A percentile compares a stretch with the other conserved stretches of the same genome.
Evolutionary conservation across 2,113 vertebrate genomes (phyloP).

Genomic region (Sterna hirundo): DNA sequence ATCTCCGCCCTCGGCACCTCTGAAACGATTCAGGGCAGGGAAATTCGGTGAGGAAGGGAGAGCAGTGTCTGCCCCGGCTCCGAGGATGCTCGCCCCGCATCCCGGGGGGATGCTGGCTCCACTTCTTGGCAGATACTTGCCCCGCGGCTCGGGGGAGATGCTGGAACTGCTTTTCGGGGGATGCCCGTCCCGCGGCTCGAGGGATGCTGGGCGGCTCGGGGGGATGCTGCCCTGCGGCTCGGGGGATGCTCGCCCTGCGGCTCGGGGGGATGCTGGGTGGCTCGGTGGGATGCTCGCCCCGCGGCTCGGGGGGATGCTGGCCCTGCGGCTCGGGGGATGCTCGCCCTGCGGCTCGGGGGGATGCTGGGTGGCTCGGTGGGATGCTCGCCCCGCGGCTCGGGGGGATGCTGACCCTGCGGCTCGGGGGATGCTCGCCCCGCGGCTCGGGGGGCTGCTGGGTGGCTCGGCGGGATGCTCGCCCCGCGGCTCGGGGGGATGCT

Average conservation of each 20-base stretch:
- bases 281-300: too few relatives aligned
- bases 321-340: too few relatives aligned
- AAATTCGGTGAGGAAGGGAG: accelerated
- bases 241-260: neutral
- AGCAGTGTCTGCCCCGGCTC: accelerated
- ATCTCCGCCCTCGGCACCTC: too few relatives aligned
- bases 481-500: too few relatives aligned
- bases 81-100: neutral
- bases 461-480: neutral
- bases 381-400: neutral
- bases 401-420: too few relatives aligned
- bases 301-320: neutral
- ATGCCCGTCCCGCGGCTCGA: neutral
- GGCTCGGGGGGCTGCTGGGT: too few relatives aligned
- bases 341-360: too few relatives aligned
- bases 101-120: neutral
- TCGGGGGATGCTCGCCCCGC: neutral
- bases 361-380: too few relatives aligned
- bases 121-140: too few relatives aligned
- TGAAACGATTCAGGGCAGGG: accelerated
- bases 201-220: too few relatives aligned
- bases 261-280: neutral
- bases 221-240: neutral
- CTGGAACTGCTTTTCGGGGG: too few relatives aligned
- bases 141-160: too few relatives aligned